These are phyloP conservation scores for Chionoecetes opilio DNA, from an alignment of 1,140 invertebrate species.

Conservation along the genomic window DNA sequence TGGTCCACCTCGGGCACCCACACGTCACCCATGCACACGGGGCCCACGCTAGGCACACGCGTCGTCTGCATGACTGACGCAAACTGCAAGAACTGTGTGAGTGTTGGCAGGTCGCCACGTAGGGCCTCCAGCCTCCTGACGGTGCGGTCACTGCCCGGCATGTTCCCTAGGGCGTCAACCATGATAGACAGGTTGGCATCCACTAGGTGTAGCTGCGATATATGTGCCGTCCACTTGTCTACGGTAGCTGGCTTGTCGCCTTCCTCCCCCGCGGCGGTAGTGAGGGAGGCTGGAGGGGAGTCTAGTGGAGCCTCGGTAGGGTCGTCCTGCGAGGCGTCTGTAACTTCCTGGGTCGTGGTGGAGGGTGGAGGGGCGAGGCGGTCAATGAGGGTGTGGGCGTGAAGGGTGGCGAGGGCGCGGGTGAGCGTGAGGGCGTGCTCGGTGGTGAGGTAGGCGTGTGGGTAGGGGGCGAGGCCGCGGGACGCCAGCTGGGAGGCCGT, in stretches of 20 bases:
- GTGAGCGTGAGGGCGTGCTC: conserved; percentile 75
- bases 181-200: conserved; percentile 69
- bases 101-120: conserved; percentile 75
- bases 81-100: conserved; percentile 79
- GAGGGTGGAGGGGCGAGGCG: background rate
- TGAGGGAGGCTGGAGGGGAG: background rate
- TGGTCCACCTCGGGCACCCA: conserved; percentile 66
- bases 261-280: background rate
- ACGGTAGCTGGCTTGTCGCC: background rate
- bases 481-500: conserved; percentile 36
- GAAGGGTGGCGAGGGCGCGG: conserved; percentile 74
- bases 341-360: background rate
- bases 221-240: conserved; percentile 69
- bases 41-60: conserved; percentile 76
- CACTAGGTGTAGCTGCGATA: conserved; percentile 54
- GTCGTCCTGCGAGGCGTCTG: background rate
- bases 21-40: conserved; percentile 67
- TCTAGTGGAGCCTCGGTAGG: background rate
- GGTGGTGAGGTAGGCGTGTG: conserved; percentile 71
- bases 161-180: conserved; percentile 56
- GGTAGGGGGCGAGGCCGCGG: conserved; percentile 65
- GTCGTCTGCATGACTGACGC: conserved; percentile 78
- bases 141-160: conserved; percentile 54
- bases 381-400: conserved; percentile 63
- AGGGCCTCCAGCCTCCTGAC: conserved; percentile 67